phyloP scores from a whole-genome alignment of 2,888 invertebrate genomes.

The Drosophila percnosoma region DNA sequence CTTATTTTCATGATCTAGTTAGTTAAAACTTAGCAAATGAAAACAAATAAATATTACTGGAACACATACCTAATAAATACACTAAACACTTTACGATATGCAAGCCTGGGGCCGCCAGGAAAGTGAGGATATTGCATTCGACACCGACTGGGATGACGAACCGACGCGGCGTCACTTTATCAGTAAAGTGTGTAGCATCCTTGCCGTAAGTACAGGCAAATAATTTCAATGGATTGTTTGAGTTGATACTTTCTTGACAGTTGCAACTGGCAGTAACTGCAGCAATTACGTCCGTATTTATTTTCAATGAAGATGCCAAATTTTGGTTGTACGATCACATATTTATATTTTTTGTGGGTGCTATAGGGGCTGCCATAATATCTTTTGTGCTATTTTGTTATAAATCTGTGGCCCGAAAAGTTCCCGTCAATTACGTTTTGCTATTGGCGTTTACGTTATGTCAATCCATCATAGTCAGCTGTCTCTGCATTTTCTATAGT shows the following conservation, averaged over 20 bases:
- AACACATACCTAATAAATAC: not conserved
- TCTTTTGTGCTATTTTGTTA: conserved; percentile 17
- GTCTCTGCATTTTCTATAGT: rapidly evolving
- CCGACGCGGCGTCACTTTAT: conserved; percentile 30
- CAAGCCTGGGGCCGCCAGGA: not conserved
- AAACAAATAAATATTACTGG: not conserved
- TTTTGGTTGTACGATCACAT: rapidly evolving
- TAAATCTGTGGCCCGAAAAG: conserved; percentile 1
- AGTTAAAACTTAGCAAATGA: not conserved
- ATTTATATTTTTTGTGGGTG: conserved; percentile 2
- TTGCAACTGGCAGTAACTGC: conserved; percentile 27
- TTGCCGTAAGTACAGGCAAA: conserved; percentile 32
- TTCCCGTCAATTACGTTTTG: conserved; percentile 45
- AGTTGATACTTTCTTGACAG: not conserved
- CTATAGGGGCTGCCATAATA: not conserved
- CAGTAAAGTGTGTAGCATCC: conserved; percentile 30
- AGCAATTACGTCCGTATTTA: not conserved
- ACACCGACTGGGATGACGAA: conserved; percentile 19
- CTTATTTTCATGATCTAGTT: not conserved
- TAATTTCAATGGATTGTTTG: no score
- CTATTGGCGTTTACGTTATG: conserved; percentile 19
- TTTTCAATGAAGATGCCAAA: not conserved
- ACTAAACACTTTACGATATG: conserved; percentile 1
- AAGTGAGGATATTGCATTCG: not conserved
- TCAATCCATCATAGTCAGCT: conserved; percentile 9